Evolutionary conservation across 2,113 vertebrate species (phyloP).

Genomic region (Colinus virginianus): DNA sequence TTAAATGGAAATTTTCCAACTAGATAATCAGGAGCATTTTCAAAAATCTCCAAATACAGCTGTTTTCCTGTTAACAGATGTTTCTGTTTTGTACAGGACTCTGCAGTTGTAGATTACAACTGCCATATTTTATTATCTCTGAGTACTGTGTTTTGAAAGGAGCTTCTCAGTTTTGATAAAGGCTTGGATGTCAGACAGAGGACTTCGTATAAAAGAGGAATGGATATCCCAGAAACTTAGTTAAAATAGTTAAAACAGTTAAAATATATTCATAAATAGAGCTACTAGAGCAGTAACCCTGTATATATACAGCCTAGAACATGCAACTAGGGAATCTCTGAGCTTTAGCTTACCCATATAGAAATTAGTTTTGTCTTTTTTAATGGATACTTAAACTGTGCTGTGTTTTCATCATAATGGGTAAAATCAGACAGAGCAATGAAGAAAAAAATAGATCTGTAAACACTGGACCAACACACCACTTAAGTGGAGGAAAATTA

Average conservation of each 20-base stretch:
- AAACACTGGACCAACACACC: not conserved
- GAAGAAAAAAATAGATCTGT: not conserved
- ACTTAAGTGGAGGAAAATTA: not conserved
- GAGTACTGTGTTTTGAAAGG: not conserved
- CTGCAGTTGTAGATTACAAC: not conserved
- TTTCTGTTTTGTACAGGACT: constrained; percentile 19
- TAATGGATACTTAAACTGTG: not conserved
- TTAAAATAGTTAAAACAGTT: not conserved
- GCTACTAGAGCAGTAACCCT: not conserved
- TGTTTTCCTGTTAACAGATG: not conserved
- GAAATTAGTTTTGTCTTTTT: not conserved
- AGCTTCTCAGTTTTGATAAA: not conserved
- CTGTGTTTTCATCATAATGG: not conserved
- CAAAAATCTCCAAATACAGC: not conserved
- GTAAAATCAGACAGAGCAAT: not conserved
- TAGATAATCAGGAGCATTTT: not conserved
- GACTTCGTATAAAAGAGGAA: not conserved
- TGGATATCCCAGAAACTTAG: not conserved
- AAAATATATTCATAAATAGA: not conserved
- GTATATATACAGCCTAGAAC: not conserved
- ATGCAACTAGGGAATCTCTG: not conserved
- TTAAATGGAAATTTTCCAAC: not conserved
- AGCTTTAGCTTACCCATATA: not conserved
- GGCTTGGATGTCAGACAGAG: not conserved
- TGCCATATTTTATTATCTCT: not conserved